Evolutionary conservation across 2,113 vertebrate genomes (phyloP).

Genomic region (Capreolus pygargus): DNA sequence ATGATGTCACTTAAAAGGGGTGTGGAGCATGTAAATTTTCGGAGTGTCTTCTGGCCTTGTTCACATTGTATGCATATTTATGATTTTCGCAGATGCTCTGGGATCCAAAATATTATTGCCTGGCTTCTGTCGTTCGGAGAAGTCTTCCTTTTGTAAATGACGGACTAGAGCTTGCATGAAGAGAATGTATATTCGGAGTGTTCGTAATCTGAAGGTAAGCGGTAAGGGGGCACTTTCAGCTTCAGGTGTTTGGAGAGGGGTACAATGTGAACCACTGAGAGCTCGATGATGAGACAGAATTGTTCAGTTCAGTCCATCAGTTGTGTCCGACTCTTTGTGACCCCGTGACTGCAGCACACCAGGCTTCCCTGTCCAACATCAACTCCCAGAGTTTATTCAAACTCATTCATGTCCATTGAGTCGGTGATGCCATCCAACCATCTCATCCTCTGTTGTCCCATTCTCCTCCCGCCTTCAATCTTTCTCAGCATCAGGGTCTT

Average conservation of each 20-base stretch:
- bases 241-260: not conserved
- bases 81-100: not conserved
- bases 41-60: not conserved
- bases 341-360: not conserved
- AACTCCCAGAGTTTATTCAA: not conserved
- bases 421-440: not conserved
- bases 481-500: not conserved
- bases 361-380: not conserved
- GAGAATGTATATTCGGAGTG: not conserved
- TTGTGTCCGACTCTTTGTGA: not conserved
- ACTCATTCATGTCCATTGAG: not conserved
- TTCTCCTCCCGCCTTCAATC: not conserved
- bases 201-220: not conserved
- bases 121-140: not conserved
- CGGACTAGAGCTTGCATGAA: not conserved
- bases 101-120: not conserved
- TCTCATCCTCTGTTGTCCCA: not conserved
- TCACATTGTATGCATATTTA: not conserved
- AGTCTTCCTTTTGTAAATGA: not conserved
- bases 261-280: not conserved
- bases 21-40: not conserved
- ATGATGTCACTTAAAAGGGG: not conserved
- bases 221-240: not conserved
- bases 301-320: not conserved
- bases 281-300: not conserved